These are phyloP conservation scores for Apantesis nais DNA, from an alignment of 2,888 invertebrate genomes.

Conservation along the genomic window DNA sequence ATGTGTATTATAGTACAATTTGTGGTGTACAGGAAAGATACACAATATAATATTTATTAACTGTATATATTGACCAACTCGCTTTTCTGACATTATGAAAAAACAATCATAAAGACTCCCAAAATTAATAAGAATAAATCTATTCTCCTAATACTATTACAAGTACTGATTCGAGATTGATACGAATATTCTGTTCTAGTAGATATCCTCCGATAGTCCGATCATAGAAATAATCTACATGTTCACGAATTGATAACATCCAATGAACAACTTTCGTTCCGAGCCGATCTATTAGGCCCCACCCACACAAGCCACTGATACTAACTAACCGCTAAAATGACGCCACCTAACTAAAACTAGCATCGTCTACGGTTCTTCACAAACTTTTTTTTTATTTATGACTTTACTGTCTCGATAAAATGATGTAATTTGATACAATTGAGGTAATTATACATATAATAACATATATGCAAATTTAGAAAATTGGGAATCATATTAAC, in stretches of 20 bases:
- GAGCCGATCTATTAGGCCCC: slow-evolving; percentile 73
- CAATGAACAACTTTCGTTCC: slow-evolving; percentile 78
- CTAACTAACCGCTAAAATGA: slow-evolving; percentile 62
- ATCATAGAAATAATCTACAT: slow-evolving; percentile 69
- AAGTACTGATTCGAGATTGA: slow-evolving; percentile 31
- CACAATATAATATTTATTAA: neutral
- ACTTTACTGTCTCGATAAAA: neutral
- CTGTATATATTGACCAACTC: neutral
- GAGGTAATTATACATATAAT: too few species aligned
- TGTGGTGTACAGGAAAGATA: too few species aligned
- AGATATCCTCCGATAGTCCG: slow-evolving; percentile 55
- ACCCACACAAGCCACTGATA: slow-evolving; percentile 74
- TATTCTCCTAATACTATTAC: slow-evolving; percentile 27
- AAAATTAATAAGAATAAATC: slow-evolving; percentile 20
- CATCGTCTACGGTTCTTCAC: neutral
- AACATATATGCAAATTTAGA: too few species aligned
- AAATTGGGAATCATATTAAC: neutral
- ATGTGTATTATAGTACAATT: too few species aligned
- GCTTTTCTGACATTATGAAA: neutral
- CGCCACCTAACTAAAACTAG: slow-evolving; percentile 31
- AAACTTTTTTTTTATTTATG: neutral
- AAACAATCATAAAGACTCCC: slow-evolving; percentile 3
- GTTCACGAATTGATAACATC: slow-evolving; percentile 77
- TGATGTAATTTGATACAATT: neutral
- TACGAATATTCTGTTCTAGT: slow-evolving; percentile 35